A percentile compares a stretch with the other conserved stretches of the same genome.
These are phyloP conservation scores for Eudorcas thomsonii DNA, from an alignment of 2,113 vertebrate species.

Conservation along the genomic window DNA sequence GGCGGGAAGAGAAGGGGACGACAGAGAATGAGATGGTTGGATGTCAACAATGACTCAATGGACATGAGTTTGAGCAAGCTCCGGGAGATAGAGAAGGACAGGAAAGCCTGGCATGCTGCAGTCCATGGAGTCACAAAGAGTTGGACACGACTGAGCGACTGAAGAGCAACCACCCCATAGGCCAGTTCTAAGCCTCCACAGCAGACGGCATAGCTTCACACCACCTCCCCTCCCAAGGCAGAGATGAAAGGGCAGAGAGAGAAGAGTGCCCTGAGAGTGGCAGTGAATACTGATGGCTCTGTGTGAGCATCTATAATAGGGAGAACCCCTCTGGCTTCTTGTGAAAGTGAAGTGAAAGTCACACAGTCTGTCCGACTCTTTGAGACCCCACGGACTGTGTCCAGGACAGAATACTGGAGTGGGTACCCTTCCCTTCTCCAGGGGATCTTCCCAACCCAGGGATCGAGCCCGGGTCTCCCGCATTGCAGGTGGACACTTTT, in stretches of 20 bases:
- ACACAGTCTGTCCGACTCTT: not conserved
- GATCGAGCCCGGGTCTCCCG: fast-evolving
- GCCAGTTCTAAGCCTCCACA: not conserved
- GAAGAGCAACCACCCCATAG: fast-evolving
- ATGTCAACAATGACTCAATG: not conserved
- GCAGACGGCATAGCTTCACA: not conserved
- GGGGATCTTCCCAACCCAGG: not conserved
- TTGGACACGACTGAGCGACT: not conserved
- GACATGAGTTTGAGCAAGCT: not conserved
- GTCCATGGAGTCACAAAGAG: not conserved
- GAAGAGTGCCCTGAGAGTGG: not conserved
- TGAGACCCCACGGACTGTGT: not conserved
- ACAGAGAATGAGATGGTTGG: not conserved
- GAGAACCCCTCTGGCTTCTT: not conserved
- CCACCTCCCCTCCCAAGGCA: not conserved
- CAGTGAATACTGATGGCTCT: not conserved
- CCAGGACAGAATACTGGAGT: not conserved
- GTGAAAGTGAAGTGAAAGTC: not conserved
- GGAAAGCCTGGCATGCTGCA: not conserved
- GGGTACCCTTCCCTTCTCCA: not conserved
- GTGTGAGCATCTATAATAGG: not conserved
- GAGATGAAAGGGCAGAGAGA: not conserved
- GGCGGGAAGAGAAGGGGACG: not conserved
- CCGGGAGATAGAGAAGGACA: not conserved
- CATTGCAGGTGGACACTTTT: not conserved